These are phyloP conservation scores for Drosophila triauraria DNA, from an alignment of 1,140 invertebrate species.

Conservation along the genomic window DNA sequence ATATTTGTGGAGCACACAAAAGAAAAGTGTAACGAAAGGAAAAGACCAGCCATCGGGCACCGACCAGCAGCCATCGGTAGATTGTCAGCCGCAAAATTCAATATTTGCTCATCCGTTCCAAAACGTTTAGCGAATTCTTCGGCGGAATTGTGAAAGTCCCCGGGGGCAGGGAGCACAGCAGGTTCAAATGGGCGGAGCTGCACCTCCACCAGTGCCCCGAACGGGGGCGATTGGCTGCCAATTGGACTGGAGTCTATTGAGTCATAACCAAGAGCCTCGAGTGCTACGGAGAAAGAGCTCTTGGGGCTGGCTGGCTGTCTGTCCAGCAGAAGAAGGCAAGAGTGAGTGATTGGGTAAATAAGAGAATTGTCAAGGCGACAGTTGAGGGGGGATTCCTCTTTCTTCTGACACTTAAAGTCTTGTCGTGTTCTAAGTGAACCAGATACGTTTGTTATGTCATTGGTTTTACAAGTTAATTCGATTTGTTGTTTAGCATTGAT, in stretches of 20 bases:
- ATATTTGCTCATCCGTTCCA: slow-evolving; percentile 70
- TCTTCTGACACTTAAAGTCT: slow-evolving; percentile 9
- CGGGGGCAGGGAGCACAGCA: slow-evolving; percentile 48
- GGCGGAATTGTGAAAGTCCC: slow-evolving; percentile 70
- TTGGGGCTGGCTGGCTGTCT: slow-evolving; percentile 1
- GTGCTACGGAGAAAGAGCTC: slow-evolving; percentile 35
- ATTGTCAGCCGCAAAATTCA: slow-evolving; percentile 56
- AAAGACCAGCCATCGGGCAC: slow-evolving; percentile 40
- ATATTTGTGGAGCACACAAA: slow-evolving; percentile 75
- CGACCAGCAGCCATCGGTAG: slow-evolving; percentile 5
- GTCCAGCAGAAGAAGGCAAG: slow-evolving; percentile 5
- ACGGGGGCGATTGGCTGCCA: slow-evolving; percentile 53
- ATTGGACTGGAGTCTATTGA: slow-evolving; percentile 48
- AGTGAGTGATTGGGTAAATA: slow-evolving; percentile 9
- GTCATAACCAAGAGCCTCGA: slow-evolving; percentile 41
- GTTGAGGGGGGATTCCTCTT: slow-evolving; percentile 23
- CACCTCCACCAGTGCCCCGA: slow-evolving; percentile 27
- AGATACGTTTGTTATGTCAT: slow-evolving; percentile 3
- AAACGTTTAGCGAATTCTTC: slow-evolving; percentile 47
- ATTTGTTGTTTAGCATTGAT: neutral
- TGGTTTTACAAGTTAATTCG: neutral
- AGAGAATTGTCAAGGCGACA: neutral
- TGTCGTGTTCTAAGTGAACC: neutral
- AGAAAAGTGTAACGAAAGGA: slow-evolving; percentile 78
- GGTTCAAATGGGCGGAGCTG: slow-evolving; percentile 64